A percentile compares a stretch with the other conserved stretches of the same genome.
Evolutionary conservation across 2,113 vertebrate species (phyloP).

Genomic region (Zeus faber): DNA sequence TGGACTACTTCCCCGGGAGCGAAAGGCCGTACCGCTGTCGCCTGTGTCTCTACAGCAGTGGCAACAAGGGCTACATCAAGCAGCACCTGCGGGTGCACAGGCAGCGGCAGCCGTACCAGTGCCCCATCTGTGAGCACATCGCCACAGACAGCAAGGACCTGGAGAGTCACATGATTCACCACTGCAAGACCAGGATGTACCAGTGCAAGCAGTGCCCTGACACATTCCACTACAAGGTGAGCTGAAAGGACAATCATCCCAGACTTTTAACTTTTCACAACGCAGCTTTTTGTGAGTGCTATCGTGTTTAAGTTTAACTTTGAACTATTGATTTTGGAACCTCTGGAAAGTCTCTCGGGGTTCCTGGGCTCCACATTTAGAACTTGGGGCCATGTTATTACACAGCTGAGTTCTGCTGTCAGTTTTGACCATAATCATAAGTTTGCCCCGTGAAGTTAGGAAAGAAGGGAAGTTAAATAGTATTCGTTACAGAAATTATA

Average conservation of each 20-base stretch:
- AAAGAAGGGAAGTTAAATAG: no score
- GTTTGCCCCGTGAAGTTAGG: no score
- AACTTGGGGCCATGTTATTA: no score
- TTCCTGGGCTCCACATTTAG: no score
- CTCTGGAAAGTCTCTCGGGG: no score
- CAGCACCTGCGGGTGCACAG: constrained; percentile 93
- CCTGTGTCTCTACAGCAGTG: constrained; percentile 90
- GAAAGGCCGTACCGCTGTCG: constrained; percentile 91
- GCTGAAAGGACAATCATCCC: neutral
- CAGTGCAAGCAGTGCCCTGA: constrained; percentile 88
- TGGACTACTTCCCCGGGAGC: constrained; percentile 83
- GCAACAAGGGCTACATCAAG: constrained; percentile 95
- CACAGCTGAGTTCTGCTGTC: no score
- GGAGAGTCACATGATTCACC: constrained; percentile 94
- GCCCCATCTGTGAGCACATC: constrained; percentile 94
- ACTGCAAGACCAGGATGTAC: constrained; percentile 90
- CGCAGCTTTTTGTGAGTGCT: neutral
- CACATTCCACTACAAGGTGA: constrained; percentile 94
- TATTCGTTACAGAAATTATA: no score
- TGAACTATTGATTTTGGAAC: no score
- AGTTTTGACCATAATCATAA: no score
- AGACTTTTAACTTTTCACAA: neutral
- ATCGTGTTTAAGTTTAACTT: neutral
- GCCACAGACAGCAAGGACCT: constrained; percentile 87
- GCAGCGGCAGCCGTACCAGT: constrained; percentile 92